Base-by-base conservation (phyloP, 2,888 invertebrate species). In the Tribolium freemani region DNA sequence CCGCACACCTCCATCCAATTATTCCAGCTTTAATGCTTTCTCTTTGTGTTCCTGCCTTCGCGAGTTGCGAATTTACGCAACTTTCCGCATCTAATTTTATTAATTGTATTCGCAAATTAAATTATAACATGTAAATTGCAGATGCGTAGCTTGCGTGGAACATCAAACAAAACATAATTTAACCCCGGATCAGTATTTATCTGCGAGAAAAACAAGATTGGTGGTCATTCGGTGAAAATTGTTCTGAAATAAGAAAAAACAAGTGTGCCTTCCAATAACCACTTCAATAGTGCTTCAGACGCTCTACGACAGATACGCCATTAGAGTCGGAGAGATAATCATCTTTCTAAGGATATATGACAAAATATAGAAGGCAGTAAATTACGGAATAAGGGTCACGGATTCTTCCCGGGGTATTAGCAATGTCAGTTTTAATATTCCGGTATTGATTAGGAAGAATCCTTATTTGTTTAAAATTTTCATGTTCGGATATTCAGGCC, bases 391-490 rank as follows among this genome's bases (percentile, higher is more conserved):
- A 16, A 16, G 10, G 48, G 48, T 38, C 38, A 38, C 8, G 38
- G 8, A n/a, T 38, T 6, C n/a, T 38, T 0, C 8, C 8, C 9
- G 61, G 26, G 26, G 4, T 26, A 61, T 46, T 51, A 63, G 9
- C 16, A 51, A 60, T 60, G 48, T 9, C 30, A 10, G 16, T 53
- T 53, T 54, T 54, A 64, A 64, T 64, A 54, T 64, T 10, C 8
- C 5, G 45, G 10, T 48, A 48, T 51, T 51, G 63, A 64, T 64
- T 44, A 64, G 11, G 16, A 16, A 44, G 30, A 64, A 38, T 44
- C 13, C 64, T 54, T 54, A 64, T 64, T 64, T 64, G 53, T 64
- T 64, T 64, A 64, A 64, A 64, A 64, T 64, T 64, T 64, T 21
- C 44, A 53, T 53, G 53, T 64, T 64, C 44, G 53, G 54, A 64